These are phyloP conservation scores for Callithrix jacchus DNA, from an alignment of 2,113 vertebrate species.

Conservation along the genomic window DNA sequence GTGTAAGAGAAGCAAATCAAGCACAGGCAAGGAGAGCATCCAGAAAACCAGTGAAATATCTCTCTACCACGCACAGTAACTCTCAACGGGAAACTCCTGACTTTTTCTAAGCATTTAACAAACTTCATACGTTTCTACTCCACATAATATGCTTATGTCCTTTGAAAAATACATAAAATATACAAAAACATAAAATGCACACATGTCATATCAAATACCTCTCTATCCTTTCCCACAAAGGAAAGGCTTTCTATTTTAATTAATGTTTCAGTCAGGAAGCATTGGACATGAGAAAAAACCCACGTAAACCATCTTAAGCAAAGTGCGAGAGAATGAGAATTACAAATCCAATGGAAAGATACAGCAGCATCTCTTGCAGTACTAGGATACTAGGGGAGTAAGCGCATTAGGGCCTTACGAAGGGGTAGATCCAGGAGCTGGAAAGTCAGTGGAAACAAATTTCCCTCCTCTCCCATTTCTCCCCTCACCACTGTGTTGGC, in stretches of 20 bases:
- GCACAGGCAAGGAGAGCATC: background rate
- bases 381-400: background rate
- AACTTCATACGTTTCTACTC: background rate
- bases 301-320: background rate
- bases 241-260: background rate
- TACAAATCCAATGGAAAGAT: background rate
- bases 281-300: background rate
- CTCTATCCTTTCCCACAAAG: background rate
- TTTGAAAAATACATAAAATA: background rate
- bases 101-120: background rate
- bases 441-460: background rate
- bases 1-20: background rate
- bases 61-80: too few species aligned
- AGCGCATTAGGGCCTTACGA: background rate
- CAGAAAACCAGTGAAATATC: background rate
- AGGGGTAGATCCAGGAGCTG: background rate
- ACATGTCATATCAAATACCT: background rate
- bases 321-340: background rate
- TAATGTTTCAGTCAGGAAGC: background rate
- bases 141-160: background rate
- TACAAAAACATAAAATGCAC: background rate
- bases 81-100: background rate
- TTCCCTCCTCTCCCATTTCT: background rate
- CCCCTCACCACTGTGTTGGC: too few species aligned
- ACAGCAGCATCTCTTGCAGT: background rate